These are phyloP conservation scores for Leptopilina clavipes DNA, from an alignment of 1,140 invertebrate genomes.

Conservation along the genomic window DNA sequence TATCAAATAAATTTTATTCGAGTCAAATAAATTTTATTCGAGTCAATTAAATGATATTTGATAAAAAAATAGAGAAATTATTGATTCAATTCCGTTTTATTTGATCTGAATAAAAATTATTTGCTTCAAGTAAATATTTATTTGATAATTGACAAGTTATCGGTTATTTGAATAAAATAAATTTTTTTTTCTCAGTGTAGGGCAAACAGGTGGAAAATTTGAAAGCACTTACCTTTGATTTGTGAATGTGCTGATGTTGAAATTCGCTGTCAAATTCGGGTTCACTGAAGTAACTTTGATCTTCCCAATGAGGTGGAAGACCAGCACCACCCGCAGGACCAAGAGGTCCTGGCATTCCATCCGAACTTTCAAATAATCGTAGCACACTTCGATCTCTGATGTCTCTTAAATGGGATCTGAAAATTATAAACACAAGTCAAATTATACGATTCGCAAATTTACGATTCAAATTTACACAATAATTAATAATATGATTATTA, in stretches of 20 bases:
- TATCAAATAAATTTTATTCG: too few relatives aligned
- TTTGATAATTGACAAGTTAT: too few relatives aligned
- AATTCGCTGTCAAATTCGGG: slow-evolving; percentile 95
- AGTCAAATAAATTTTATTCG: too few relatives aligned
- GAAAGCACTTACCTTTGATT: slow-evolving; percentile 85
- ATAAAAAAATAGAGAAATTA: too few relatives aligned
- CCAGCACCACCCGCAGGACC: slow-evolving; percentile 69
- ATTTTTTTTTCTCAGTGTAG: too few relatives aligned
- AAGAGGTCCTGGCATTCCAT: slow-evolving; percentile 77
- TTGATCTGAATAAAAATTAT: too few relatives aligned
- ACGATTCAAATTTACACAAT: too few relatives aligned
- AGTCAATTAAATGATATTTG: too few relatives aligned
- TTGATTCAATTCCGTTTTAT: too few relatives aligned
- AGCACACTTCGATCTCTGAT: slow-evolving; percentile 93
- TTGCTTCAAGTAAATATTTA: too few relatives aligned
- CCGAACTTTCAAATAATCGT: slow-evolving; percentile 90
- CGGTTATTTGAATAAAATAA: too few relatives aligned
- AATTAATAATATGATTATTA: too few relatives aligned
- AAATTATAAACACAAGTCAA: slow-evolving; percentile 41
- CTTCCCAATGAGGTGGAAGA: slow-evolving; percentile 78
- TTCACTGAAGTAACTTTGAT: slow-evolving; percentile 93
- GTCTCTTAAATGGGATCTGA: slow-evolving; percentile 88
- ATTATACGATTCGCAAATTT: neutral
- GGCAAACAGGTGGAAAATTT: neutral
- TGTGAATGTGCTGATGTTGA: slow-evolving; percentile 94